These are phyloP conservation scores for Microctenopoma lineatum DNA, from an alignment of 2,797 vertebrate genomes.

Conservation along the genomic window DNA sequence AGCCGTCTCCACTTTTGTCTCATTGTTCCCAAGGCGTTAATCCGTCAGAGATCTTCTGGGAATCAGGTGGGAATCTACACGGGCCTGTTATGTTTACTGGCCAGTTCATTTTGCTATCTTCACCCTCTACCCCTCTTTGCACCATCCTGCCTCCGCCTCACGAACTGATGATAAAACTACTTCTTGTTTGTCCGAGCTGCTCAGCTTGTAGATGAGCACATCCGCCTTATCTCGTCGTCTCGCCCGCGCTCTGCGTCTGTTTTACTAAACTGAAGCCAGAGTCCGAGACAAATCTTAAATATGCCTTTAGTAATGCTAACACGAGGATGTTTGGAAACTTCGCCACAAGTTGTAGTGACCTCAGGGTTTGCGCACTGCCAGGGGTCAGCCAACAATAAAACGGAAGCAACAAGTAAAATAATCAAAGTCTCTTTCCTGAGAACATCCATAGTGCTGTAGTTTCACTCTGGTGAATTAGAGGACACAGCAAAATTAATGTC, in stretches of 20 bases:
- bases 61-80: slow-evolving; percentile 81
- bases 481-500: slow-evolving; percentile 22
- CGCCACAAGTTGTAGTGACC: slow-evolving; percentile 71
- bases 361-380: slow-evolving; percentile 62
- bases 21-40: slow-evolving; percentile 82
- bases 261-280: slow-evolving; percentile 49
- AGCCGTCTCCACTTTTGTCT: slow-evolving; percentile 74
- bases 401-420: slow-evolving; percentile 83
- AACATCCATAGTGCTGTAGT: slow-evolving; percentile 59
- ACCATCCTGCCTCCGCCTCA: slow-evolving; percentile 47
- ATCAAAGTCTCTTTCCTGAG: slow-evolving; percentile 83
- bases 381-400: slow-evolving; percentile 80
- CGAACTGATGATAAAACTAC: slow-evolving; percentile 58
- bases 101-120: slow-evolving; percentile 37
- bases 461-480: slow-evolving; percentile 47
- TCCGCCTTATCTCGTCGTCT: slow-evolving; percentile 66
- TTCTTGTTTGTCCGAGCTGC: slow-evolving; percentile 69
- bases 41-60: slow-evolving; percentile 79
- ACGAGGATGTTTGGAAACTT: slow-evolving; percentile 78
- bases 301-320: slow-evolving; percentile 74
- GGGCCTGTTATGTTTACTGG: slow-evolving; percentile 63
- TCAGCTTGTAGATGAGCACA: slow-evolving; percentile 72
- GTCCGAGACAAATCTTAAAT: slow-evolving; percentile 74
- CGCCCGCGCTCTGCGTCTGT: slow-evolving; percentile 58
- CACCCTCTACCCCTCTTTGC: slow-evolving; percentile 41